A percentile compares a stretch with the other conserved stretches of the same genome.
Conservation (phyloP, 1,140 invertebrate genomes). For the Sycobia sp. region DNA sequence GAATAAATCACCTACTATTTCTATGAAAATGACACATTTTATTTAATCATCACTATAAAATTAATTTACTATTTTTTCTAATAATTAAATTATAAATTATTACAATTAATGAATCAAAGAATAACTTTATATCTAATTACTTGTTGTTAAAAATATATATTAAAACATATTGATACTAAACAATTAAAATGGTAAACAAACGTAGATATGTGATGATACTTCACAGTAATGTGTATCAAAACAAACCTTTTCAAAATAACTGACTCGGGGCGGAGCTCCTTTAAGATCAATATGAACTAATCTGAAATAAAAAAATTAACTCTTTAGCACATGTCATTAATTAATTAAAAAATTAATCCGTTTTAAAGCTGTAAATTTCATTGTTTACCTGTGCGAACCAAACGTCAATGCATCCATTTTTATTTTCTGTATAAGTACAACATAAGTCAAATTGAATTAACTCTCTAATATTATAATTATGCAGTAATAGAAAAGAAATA, state of each 20-base stretch:
- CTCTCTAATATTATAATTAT: not conserved
- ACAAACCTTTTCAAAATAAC: slow-evolving; percentile 70
- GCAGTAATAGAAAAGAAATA: too few relatives aligned
- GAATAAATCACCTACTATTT: too few relatives aligned
- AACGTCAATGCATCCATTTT: slow-evolving; percentile 64
- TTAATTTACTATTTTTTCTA: not conserved
- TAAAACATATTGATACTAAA: too few relatives aligned
- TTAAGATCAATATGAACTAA: slow-evolving; percentile 80
- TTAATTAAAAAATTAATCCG: slow-evolving; percentile 2
- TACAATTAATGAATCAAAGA: not conserved
- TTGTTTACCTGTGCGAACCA: slow-evolving; percentile 63
- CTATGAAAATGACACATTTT: too few relatives aligned
- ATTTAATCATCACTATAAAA: not conserved
- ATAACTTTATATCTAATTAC: not conserved
- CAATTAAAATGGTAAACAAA: too few relatives aligned
- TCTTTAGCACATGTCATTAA: slow-evolving; percentile 8
- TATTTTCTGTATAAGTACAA: slow-evolving; percentile 27
- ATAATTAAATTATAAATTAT: not conserved
- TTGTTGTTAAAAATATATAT: not conserved
- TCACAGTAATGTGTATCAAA: not conserved
- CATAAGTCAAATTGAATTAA: slow-evolving; percentile 8
- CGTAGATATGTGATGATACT: too few relatives aligned
- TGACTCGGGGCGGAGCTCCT: slow-evolving; percentile 72
- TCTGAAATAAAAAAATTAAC: slow-evolving; percentile 51
- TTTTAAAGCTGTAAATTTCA: slow-evolving; percentile 26